Evolutionary conservation across 2,113 vertebrate species (phyloP).

Genomic region (Aythya baeri): DNA sequence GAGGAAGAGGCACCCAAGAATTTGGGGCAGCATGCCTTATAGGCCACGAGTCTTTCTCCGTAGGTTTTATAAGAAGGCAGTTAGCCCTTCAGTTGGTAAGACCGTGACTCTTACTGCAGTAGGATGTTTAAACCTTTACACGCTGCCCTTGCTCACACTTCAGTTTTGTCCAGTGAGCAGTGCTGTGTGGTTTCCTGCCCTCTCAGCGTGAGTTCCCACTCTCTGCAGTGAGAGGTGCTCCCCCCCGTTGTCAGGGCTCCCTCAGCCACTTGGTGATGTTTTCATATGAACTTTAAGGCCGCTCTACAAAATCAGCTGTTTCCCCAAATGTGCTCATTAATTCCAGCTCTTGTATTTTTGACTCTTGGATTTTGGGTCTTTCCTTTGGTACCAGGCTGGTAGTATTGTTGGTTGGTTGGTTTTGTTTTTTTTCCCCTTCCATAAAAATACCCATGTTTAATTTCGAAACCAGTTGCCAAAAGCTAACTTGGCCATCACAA

Average conservation of each 20-base stretch:
- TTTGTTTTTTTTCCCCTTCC: too few species aligned
- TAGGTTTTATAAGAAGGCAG: background rate
- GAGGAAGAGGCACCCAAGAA: background rate
- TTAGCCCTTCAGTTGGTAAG: background rate
- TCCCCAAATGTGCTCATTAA: background rate
- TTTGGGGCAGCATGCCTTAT: background rate
- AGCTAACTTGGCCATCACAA: background rate
- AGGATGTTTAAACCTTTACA: background rate
- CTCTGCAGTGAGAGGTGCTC: background rate
- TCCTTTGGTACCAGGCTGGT: background rate
- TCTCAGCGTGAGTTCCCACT: background rate
- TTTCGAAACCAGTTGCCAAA: background rate
- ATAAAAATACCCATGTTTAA: background rate
- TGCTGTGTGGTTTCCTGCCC: background rate
- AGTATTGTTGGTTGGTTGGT: too few species aligned
- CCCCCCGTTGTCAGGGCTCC: background rate
- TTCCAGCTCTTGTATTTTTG: background rate
- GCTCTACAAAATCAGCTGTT: background rate
- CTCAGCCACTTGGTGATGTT: background rate
- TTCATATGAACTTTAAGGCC: background rate
- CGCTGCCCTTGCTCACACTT: background rate
- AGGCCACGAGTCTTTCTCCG: background rate
- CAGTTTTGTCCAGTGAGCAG: background rate
- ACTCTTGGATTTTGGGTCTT: background rate
- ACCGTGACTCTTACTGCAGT: background rate